Base-by-base conservation (phyloP, 2,797 vertebrate genomes). In the Chlorospingus semifuscus region DNA sequence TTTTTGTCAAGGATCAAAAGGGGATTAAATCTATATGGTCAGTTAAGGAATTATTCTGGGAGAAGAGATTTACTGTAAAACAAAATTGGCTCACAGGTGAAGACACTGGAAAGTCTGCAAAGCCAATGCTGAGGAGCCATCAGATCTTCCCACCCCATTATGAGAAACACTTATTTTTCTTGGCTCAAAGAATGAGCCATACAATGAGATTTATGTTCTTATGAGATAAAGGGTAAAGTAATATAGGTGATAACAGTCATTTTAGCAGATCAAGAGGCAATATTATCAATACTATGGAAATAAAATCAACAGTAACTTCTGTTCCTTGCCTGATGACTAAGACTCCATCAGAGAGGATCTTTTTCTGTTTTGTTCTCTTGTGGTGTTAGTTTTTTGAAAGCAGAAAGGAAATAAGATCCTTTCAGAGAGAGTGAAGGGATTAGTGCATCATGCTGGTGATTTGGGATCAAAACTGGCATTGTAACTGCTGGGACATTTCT, bases 361-460 rank as follows among this genome's bases (percentile, higher is more conserved):
- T 74, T 46, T 68, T 42, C 80, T 64, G 29, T 81, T 79, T 89
- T 66, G n/a, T 76, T 66, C 71, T 64, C 27, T 66, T 75, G 30
- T 32, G 16, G 36, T 37, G 27, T 50, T 74, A 64, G 75, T 70
- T 95, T 96, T 95, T 89, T 19, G n/a, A 84, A 87, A 92, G 68
- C 2, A 3, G 42, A 32, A 74, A 95, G 37, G 69, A 26, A 85
- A 39, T 78, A 71, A 89, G 76, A 75, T 57, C 64, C n/a, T 84
- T 87, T 80, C 61, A 91, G 71, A 57, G 26, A 56, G 30, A 34
- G 22, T 64, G 32, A 93, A 90, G 21, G 34, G 89, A 83, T 93
- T 91, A 92, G 30, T 13, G 50, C n/a, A 71, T 87, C 84, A 83
- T 60, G 24, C 37, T 83, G 78, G 77, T 68, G 53, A 85, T 80